Base-by-base conservation (phyloP, 2,113 vertebrate species). In the Hippocampus comes region DNA sequence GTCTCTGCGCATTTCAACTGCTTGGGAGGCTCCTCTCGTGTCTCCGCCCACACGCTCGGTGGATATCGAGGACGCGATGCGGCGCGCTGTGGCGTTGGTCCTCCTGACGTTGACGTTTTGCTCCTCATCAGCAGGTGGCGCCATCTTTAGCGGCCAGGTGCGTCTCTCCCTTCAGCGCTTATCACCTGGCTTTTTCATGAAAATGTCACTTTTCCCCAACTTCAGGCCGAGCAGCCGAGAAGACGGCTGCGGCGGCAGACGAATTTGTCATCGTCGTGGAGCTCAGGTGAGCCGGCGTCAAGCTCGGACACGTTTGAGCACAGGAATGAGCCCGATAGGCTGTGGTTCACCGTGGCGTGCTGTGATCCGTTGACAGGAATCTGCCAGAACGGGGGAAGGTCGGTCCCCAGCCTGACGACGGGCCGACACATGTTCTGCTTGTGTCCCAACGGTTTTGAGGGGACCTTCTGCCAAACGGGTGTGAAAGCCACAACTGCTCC, bases 391-490 rank as follows among this genome's bases (percentile, higher is more conserved):
- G 89, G 91, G 25, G 91, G 89, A 17, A 72, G 51, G 0, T 85
- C 89, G 0, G 18, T 90, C 18, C 25, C 71, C 0, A 65, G 79
- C 2, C 0, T 81, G 70, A 27, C 17, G 0, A 53, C 63, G 0
- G 76, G 77, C 1, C 48, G 78, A 2, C 87, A 84, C 79, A 56
- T 86, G 68, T 81, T 88, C 46, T 92, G 91, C 56, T 1, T 83
- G 68, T 93, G 91, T 61, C 21, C 78, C 1, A 77, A 80, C 0
- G 78, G 77, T 0, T 91, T 86, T 23, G 70, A 66, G 9, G 91
- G 92, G 17, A 42, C 3, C 4, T 66, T 1, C n/a, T 93, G 91
- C 80, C 88, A 91, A 60, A 86, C 12, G 46, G 86, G 91, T 91
- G 4, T 72, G 74, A 34, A 30, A 3, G 3, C 27, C 2, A 1